phyloP scores from a whole-genome alignment of 2,113 vertebrate species.

The Euleptes europaea region DNA sequence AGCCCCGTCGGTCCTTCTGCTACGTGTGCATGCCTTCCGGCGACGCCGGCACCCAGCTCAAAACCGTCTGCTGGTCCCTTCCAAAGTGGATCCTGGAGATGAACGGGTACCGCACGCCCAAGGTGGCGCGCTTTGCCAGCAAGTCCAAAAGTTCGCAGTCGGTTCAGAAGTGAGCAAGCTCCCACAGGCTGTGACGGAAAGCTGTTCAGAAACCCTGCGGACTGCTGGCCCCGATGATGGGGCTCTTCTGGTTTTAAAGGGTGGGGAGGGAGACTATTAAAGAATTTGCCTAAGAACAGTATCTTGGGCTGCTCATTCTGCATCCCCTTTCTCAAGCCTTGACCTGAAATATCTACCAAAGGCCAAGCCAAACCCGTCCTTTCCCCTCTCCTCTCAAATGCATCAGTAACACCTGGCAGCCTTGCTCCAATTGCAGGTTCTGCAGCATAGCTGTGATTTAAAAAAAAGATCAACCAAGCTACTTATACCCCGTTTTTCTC shows the following conservation, averaged over 20 bases:
- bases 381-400: too few relatives aligned
- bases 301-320: background rate
- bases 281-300: background rate
- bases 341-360: too few relatives aligned
- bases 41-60: background rate
- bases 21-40: background rate
- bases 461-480: too few relatives aligned
- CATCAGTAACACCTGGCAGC: too few relatives aligned
- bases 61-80: background rate
- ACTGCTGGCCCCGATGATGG: rapidly evolving
- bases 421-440: too few relatives aligned
- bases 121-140: background rate
- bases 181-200: too few relatives aligned
- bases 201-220: too few relatives aligned
- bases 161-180: background rate
- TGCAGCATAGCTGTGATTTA: too few relatives aligned
- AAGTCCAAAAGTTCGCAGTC: background rate
- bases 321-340: background rate
- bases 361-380: too few relatives aligned
- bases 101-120: background rate
- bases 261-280: background rate
- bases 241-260: too few relatives aligned
- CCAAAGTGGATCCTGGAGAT: constrained; percentile 5
- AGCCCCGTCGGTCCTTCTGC: background rate
- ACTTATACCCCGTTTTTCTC: too few relatives aligned